Base-by-base conservation (phyloP, 2,113 vertebrate species). In the Xenopus borealis region DNA sequence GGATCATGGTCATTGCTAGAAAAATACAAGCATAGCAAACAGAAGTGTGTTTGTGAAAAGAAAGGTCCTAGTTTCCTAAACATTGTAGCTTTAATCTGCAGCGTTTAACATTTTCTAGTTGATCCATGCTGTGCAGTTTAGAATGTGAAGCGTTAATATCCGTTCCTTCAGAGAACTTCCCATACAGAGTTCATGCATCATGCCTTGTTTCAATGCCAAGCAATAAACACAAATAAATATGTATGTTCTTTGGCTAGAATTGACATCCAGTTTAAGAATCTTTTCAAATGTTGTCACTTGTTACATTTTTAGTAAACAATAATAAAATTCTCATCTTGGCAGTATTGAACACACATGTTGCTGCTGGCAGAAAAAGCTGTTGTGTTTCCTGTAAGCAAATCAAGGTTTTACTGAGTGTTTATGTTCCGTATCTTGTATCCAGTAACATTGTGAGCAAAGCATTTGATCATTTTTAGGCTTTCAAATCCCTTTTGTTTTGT, bases 291-390 rank as follows among this genome's bases (percentile, higher is more conserved):
- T 62, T 72, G 59, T 72, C 59, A 72, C 58, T 63, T 20, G 27
- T 72, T 52, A 63, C 16, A 72, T 72, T 72, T 63, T 72, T 72
- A 13, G 59, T 63, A 72, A 72, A 72, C 70, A 72, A 50, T 50
- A 62, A 52, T 52, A 72, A 63, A 19, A 19, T 4, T 11, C 18
- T 7, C 33, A 30, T 71, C 45, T 71, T 71, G 45, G 57, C 17
- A 62, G 44, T 62, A 72, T 72, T 10, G 3, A 63, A 72, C 46
- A 44, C 70, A 72, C 59, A 71, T 62, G 69, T 52, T 59, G 17
- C 57, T 62, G 47, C 50, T 62, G 70, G 70, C 70, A 30, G n/a
- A n/a, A 19, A 62, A 11, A 14, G 46, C 20, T 30, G 10, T 30
- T 16, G 16, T 63, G 44, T 46, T 71, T 50, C 19, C 59, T 52